Evolutionary conservation across 2,797 vertebrate genomes (phyloP).

Genomic region (Loriculus beryllinus): DNA sequence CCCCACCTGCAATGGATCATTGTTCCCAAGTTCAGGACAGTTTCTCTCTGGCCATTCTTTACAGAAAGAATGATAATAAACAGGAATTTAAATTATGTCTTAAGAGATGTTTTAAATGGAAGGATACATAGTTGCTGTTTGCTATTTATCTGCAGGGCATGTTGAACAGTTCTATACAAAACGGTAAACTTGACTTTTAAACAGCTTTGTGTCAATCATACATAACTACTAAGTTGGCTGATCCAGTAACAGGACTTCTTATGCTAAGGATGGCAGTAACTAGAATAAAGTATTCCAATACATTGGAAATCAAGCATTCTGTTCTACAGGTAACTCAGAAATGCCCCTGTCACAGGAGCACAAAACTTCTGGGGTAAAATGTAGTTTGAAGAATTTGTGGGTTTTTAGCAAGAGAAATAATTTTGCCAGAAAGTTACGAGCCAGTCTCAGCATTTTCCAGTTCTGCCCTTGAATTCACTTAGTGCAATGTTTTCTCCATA

Average conservation of each 20-base stretch:
- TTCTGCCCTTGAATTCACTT: background rate
- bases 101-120: background rate
- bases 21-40: background rate
- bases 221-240: background rate
- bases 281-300: background rate
- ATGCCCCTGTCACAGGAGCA: background rate
- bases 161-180: background rate
- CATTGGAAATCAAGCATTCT: background rate
- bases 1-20: background rate
- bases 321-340: background rate
- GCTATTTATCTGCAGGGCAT: background rate
- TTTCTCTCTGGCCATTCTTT: background rate
- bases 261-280: background rate
- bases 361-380: background rate
- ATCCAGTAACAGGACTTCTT: background rate
- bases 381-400: background rate
- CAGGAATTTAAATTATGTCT: background rate
- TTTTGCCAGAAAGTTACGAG: background rate
- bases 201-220: background rate
- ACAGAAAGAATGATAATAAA: background rate
- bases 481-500: background rate
- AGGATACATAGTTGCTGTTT: background rate
- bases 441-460: background rate
- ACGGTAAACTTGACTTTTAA: background rate
- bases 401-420: background rate